These are phyloP conservation scores for Drosophila meridiana DNA, from an alignment of 2,888 invertebrate species.

Conservation along the genomic window DNA sequence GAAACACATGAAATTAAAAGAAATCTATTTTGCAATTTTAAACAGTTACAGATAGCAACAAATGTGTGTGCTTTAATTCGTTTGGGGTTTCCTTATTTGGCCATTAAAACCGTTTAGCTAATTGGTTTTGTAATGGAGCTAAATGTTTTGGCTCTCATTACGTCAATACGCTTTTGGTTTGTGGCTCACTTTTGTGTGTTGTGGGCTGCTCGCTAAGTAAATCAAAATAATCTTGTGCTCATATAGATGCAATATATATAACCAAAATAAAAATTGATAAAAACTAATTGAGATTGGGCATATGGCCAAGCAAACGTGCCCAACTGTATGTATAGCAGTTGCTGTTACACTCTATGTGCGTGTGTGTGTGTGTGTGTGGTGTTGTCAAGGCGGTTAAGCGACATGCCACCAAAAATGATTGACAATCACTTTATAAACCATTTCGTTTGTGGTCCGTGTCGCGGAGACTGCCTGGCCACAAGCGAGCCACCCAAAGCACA, in stretches of 20 bases:
- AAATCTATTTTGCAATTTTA: conserved; percentile 30
- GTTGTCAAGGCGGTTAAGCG: conserved; percentile 74
- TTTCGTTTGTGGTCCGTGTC: conserved; percentile 65
- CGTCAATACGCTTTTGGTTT: conserved; percentile 17
- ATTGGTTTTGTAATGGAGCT: conserved; percentile 57
- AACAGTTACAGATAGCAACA: conserved; percentile 20
- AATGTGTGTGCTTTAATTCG: conserved; percentile 45
- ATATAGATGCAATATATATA: neutral
- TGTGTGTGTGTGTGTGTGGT: conserved; percentile 34
- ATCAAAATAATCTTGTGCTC: conserved; percentile 1
- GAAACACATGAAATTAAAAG: conserved; percentile 45
- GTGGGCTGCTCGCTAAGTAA: neutral
- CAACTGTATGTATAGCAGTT: conserved; percentile 65
- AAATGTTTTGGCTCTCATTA: conserved; percentile 41
- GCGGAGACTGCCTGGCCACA: conserved; percentile 42
- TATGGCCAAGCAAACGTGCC: conserved; percentile 42
- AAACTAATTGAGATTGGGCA: conserved; percentile 52
- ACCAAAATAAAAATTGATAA: conserved; percentile 21
- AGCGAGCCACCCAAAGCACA: conserved; percentile 47
- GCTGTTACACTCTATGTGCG: conserved; percentile 38
- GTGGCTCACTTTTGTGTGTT: conserved; percentile 1
- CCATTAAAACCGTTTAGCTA: conserved; percentile 68
- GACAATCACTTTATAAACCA: conserved; percentile 79
- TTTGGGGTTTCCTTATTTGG: conserved; percentile 59
- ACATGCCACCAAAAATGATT: conserved; percentile 80